Evolutionary conservation across 2,888 invertebrate species (phyloP), one percentile per base, ranked within the genome.

Genomic region (Galerucella calmariensis): DNA sequence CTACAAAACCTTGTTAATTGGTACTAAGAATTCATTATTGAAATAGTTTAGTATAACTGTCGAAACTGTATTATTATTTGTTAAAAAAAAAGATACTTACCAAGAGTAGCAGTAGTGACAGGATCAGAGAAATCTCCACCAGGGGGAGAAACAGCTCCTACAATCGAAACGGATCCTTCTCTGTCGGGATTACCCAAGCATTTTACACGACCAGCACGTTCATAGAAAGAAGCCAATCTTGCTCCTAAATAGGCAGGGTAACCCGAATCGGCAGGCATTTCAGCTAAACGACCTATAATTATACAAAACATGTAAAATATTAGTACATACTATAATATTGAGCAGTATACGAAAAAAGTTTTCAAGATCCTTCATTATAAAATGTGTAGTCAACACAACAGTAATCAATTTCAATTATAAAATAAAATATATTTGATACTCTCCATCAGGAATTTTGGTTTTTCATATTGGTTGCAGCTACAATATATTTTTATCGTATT

Each of bases 101-200:
- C 84, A 77, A 99, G 92, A 16, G 99, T 99, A 75, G 99, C 99
- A 0, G 99, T 97, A 2, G 99, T 99, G 72, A 99, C 99, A 69
- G 99, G 99, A 92, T 99, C 99, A 20, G 99, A 98, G 92, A 99
- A 99, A 90, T 99, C 99, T 89, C 99, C 99, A 89, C 99, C 99
- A 85, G 99, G 99, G 63, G 99, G 99, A 1, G 99, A 99, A 78
- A 99, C 99, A 86, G 99, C 99, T 81, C 99, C 99, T 77, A 99
- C 99, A 89, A 99, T 99, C 82, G 98, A 98, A 73, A 99, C 99
- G 74, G 97, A 98, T 75, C 99, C 99, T 88, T 99, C 99, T 83
- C 99, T 91, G 87, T 97, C 97, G 5, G 99, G 99, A 89, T 98
- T 99, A 82, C 99, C 98, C 77, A 99, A 89, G 85, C 98, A 98